These are phyloP conservation scores for Sisyra terminalis DNA, from an alignment of 2,888 invertebrate species.

Conservation along the genomic window DNA sequence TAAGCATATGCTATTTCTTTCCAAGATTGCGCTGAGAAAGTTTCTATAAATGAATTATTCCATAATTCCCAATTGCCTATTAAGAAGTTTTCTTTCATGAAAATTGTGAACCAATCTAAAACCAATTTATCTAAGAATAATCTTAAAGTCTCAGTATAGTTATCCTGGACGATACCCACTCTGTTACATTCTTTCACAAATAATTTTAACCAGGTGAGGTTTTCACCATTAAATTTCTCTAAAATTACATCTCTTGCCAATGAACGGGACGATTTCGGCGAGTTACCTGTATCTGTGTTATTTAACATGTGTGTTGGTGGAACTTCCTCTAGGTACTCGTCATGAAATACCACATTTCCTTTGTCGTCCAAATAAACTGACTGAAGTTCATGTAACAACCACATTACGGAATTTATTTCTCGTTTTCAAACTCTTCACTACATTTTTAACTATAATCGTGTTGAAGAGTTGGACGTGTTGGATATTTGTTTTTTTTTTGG, in stretches of 20 bases:
- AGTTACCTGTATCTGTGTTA: conserved; percentile 2
- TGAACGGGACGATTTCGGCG: conserved; percentile 4
- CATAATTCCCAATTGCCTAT: conserved; percentile 7
- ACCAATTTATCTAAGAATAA: too few species aligned
- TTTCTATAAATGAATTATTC: conserved; percentile 9
- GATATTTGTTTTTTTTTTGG: too few species aligned
- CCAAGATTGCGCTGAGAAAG: conserved; percentile 8
- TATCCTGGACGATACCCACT: background rate
- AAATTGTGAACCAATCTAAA: too few species aligned
- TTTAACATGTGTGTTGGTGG: background rate
- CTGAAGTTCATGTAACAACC: too few species aligned
- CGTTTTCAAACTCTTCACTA: too few species aligned
- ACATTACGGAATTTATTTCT: too few species aligned
- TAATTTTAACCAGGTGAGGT: conserved; percentile 8
- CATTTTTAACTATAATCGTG: too few species aligned
- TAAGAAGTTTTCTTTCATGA: background rate
- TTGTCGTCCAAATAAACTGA: conserved; percentile 12
- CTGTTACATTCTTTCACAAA: conserved; percentile 6
- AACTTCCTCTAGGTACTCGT: conserved; percentile 12
- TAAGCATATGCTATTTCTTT: conserved; percentile 7
- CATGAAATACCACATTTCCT: conserved; percentile 13
- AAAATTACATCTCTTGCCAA: conserved; percentile 8
- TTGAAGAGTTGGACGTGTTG: too few species aligned
- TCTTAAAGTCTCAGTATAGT: too few species aligned
- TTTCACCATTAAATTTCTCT: conserved; percentile 9